Conservation (phyloP, 53 echinoderm and acorn worm species). For the Arbacia lixula region DNA sequence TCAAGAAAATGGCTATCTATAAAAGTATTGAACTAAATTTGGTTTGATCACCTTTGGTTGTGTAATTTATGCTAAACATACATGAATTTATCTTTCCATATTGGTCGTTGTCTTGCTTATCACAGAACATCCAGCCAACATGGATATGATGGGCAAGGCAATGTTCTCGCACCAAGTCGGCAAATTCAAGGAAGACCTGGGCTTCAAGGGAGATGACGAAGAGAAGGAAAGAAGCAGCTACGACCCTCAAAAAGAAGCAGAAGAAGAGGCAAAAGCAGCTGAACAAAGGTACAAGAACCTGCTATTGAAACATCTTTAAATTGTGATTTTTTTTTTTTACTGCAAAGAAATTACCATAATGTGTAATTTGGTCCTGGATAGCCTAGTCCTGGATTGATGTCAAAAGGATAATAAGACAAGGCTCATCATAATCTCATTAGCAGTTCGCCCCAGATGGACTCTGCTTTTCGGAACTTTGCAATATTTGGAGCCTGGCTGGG, state of each 20-base stretch:
- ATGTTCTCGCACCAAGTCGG: conserved; percentile 71
- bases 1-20: no score
- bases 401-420: no score
- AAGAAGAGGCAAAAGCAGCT: conserved; percentile 63
- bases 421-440: no score
- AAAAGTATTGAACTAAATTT: no score
- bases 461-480: no score
- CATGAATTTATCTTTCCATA: neutral
- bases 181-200: conserved; percentile 72
- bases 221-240: conserved; percentile 46
- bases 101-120: neutral
- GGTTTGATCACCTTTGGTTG: no score
- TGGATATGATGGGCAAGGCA: conserved; percentile 77
- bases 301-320: neutral
- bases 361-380: no score
- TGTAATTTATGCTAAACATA: no score
- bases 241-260: conserved; percentile 64
- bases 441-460: no score
- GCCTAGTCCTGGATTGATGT: no score
- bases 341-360: no score
- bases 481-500: no score
- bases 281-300: conserved; percentile 65
- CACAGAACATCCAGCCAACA: conserved; percentile 33
- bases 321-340: neutral
- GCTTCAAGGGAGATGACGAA: conserved; percentile 68